Evolutionary conservation across 2,113 vertebrate genomes (phyloP).

Genomic region (Sardina pilchardus): DNA sequence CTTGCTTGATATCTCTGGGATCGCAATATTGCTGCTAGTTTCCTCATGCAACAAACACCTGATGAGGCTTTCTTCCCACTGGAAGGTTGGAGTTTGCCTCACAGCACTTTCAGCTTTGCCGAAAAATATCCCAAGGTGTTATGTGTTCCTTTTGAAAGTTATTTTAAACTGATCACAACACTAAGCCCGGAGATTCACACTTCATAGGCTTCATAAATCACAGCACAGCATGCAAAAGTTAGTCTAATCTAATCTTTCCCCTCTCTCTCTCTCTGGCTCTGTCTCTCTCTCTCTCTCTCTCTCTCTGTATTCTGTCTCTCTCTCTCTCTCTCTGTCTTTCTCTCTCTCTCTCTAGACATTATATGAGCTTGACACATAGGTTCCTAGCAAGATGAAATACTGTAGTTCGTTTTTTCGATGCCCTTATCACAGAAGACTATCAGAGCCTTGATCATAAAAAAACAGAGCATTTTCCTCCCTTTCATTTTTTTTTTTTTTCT

Average conservation of each 20-base stretch:
- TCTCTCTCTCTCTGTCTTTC: not conserved
- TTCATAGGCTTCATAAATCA: not conserved
- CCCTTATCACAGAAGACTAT: slow-evolving; percentile 12
- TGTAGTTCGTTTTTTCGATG: slow-evolving; percentile 5
- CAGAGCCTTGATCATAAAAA: slow-evolving; percentile 40
- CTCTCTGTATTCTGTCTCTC: not conserved
- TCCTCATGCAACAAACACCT: not conserved
- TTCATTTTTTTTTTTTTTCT: slow-evolving; percentile 1
- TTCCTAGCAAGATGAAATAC: not conserved
- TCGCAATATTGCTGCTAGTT: not conserved
- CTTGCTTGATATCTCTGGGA: slow-evolving; percentile 5
- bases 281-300: not conserved
- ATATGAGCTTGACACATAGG: not conserved
- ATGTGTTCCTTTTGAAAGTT: not conserved
- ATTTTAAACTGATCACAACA: slow-evolving; percentile 6
- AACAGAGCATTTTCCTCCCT: slow-evolving; percentile 27
- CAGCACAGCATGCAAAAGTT: not conserved
- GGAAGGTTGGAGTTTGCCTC: not conserved
- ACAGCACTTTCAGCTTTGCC: not conserved
- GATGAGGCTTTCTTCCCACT: not conserved
- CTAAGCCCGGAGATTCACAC: not conserved
- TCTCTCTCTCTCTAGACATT: not conserved
- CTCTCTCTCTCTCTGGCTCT: not conserved
- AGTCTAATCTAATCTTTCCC: not conserved
- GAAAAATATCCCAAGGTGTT: not conserved